A percentile compares a stretch with the other conserved stretches of the same genome.
Conservation (phyloP, 1,140 invertebrate species). For the Lordiphosa collinella region DNA sequence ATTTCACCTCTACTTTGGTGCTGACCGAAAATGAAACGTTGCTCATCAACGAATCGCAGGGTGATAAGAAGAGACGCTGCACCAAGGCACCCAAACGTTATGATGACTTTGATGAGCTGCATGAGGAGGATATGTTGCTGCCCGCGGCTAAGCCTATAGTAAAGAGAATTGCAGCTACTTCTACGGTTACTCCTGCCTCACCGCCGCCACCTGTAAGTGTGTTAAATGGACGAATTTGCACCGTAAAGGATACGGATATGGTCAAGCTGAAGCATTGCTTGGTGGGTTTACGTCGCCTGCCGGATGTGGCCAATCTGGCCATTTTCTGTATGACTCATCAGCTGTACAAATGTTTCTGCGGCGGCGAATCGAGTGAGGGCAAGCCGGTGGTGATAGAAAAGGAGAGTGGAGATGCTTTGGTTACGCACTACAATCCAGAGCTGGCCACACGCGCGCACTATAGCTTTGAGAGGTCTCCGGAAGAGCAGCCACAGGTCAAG, state of each 20-base stretch:
- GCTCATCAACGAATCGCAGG: slow-evolving; percentile 68
- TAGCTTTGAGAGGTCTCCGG: slow-evolving; percentile 55
- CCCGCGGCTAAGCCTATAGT: slow-evolving; percentile 3
- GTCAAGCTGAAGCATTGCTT: slow-evolving; percentile 61
- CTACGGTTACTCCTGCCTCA: neutral
- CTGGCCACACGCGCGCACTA: slow-evolving; percentile 55
- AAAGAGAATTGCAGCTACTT: slow-evolving; percentile 22
- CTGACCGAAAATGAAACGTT: slow-evolving; percentile 73
- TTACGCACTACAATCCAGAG: slow-evolving; percentile 41
- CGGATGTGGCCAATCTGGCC: slow-evolving; percentile 57
- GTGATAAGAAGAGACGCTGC: slow-evolving; percentile 72
- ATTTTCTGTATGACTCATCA: slow-evolving; percentile 75
- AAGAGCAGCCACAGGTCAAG: slow-evolving; percentile 29
- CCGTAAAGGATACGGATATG: slow-evolving; percentile 52
- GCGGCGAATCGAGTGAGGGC: slow-evolving; percentile 48
- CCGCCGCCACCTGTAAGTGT: neutral
- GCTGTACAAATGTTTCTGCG: slow-evolving; percentile 77
- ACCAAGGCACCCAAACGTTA: slow-evolving; percentile 74
- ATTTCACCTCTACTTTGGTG: slow-evolving; percentile 74
- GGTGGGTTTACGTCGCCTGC: slow-evolving; percentile 50
- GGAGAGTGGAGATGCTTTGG: slow-evolving; percentile 31
- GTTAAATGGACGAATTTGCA: slow-evolving; percentile 17
- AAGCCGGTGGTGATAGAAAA: slow-evolving; percentile 66
- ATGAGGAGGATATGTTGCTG: slow-evolving; percentile 21
- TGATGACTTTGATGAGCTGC: slow-evolving; percentile 65